phyloP scores from a whole-genome alignment of 2,113 vertebrate species.

The Lutjanus erythropterus region DNA sequence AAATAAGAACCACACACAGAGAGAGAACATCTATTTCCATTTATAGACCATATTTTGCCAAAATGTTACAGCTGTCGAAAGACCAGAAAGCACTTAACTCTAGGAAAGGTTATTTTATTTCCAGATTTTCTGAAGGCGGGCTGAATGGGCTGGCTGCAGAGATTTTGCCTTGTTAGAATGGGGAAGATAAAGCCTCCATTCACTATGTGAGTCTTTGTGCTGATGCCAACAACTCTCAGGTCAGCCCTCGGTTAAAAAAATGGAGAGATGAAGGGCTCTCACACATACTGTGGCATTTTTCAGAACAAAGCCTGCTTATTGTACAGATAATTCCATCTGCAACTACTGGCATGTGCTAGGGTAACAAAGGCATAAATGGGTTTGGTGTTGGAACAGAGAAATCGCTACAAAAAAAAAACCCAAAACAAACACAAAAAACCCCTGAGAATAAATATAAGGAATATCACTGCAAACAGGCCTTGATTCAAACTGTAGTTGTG shows the following conservation, averaged over 20 bases:
- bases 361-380: conserved; percentile 24
- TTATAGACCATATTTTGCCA: conserved; percentile 18
- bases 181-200: conserved; percentile 37
- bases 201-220: conserved; percentile 43
- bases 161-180: conserved; percentile 32
- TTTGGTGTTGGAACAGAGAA: conserved; percentile 3
- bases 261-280: conserved; percentile 22
- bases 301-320: conserved; percentile 53
- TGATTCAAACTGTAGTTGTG: conserved; percentile 31
- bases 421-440: background rate
- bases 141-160: conserved; percentile 23
- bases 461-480: conserved; percentile 46
- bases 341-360: conserved; percentile 21
- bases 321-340: conserved; percentile 25
- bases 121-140: conserved; percentile 40
- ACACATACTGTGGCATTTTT: conserved; percentile 31
- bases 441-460: conserved; percentile 48
- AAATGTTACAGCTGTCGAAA: conserved; percentile 15
- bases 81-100: conserved; percentile 13
- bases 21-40: conserved; percentile 22
- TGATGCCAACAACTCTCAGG: conserved; percentile 53
- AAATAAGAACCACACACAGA: conserved; percentile 7
- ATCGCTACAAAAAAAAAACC: background rate
- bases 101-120: conserved; percentile 39
- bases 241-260: conserved; percentile 47